Percentiles rank a stretch among this genome's conserved stretches.
phyloP scores from a whole-genome alignment of 2,888 invertebrate genomes.

The Sarcophaga caerulescens region DNA sequence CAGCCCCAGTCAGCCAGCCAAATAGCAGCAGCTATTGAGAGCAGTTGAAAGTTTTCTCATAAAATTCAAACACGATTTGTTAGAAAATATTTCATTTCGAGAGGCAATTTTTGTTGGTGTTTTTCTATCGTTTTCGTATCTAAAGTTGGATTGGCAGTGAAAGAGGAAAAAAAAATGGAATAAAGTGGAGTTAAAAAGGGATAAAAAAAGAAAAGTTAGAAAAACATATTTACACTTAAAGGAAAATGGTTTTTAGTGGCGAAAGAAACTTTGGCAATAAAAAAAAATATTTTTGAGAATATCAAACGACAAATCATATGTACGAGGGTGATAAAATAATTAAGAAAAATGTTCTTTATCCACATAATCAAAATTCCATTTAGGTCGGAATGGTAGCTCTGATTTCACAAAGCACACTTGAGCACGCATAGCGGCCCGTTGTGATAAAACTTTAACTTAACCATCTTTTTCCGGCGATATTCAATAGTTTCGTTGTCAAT shows the following conservation, averaged over 20 bases:
- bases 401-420: too few species aligned
- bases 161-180: not conserved
- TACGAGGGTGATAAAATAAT: too few species aligned
- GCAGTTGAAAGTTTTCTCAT: constrained; percentile 67
- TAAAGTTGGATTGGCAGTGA: not conserved
- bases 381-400: too few species aligned
- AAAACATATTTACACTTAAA: constrained; percentile 21
- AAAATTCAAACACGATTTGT: constrained; percentile 62
- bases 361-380: too few species aligned
- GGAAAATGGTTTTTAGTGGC: not conserved
- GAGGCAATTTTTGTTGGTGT: not conserved
- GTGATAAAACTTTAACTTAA: too few species aligned
- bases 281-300: not conserved
- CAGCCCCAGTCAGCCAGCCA: not conserved
- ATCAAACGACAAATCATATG: too few species aligned
- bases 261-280: not conserved
- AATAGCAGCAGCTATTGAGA: constrained; percentile 22
- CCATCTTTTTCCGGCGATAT: too few species aligned
- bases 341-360: too few species aligned
- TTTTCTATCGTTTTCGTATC: too few species aligned
- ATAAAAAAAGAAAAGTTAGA: constrained; percentile 3
- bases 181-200: not conserved
- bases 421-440: too few species aligned
- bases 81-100: constrained; percentile 6
- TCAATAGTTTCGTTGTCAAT: too few species aligned